phyloP scores from a whole-genome alignment of 2,888 invertebrate genomes.

The Therioaphis trifolii region DNA sequence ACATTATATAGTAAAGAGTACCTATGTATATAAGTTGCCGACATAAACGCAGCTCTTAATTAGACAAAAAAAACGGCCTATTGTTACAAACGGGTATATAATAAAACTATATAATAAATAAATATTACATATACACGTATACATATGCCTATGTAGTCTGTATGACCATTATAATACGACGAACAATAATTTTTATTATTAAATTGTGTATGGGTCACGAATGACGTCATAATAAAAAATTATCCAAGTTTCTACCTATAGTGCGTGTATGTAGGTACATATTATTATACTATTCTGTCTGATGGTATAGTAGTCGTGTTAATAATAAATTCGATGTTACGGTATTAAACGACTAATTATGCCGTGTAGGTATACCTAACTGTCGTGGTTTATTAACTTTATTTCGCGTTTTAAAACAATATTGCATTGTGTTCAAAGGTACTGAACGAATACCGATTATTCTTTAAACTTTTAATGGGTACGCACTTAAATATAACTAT shows the following conservation, averaged over 20 bases:
- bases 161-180: slow-evolving; percentile 30
- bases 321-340: background rate
- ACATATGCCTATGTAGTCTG: background rate
- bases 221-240: slow-evolving; percentile 38
- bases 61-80: slow-evolving; percentile 59
- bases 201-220: slow-evolving; percentile 38
- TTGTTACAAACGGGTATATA: slow-evolving; percentile 24
- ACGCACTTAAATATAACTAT: too few relatives aligned
- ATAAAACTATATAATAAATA: background rate
- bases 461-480: too few relatives aligned
- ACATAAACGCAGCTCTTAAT: slow-evolving; percentile 62
- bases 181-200: slow-evolving; percentile 48
- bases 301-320: background rate
- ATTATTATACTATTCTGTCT: background rate
- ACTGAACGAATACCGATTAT: too few relatives aligned
- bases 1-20: background rate
- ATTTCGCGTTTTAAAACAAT: background rate
- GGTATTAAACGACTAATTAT: background rate
- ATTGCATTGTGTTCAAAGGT: background rate
- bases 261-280: too few relatives aligned
- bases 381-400: background rate
- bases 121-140: background rate
- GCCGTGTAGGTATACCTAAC: too few relatives aligned
- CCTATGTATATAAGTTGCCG: slow-evolving; percentile 28
- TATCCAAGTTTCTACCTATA: background rate